Evolutionary conservation across 1,140 invertebrate species (phyloP).

Genomic region (Mylabris phalerata): DNA sequence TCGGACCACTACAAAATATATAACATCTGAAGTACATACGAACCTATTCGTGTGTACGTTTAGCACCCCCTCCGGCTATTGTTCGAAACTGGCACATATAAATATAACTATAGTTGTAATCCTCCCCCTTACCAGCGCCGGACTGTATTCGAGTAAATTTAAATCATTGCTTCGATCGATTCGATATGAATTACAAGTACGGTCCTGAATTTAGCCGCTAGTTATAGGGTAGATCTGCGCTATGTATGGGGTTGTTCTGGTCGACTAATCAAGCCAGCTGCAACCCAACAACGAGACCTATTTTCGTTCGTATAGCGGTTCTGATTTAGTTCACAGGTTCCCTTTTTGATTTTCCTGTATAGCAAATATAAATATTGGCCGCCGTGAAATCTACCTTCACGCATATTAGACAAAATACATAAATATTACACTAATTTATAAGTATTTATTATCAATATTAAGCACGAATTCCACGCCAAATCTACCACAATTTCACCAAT

Average conservation of each 20-base stretch:
- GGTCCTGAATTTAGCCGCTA: neutral
- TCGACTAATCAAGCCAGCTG: constrained; percentile 38
- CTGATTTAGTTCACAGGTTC: constrained; percentile 35
- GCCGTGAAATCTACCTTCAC: constrained; percentile 31
- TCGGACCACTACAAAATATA: constrained; percentile 29
- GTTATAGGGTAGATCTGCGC: neutral
- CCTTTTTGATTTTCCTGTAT: constrained; percentile 6
- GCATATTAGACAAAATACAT: constrained; percentile 7
- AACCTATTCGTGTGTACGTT: neutral
- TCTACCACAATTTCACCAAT: no score
- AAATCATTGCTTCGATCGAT: no score
- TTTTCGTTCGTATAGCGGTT: neutral
- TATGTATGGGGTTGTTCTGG: constrained; percentile 30
- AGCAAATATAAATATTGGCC: constrained; percentile 10
- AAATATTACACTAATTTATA: constrained; percentile 1
- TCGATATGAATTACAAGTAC: neutral
- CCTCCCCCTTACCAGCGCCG: neutral
- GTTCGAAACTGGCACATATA: constrained; percentile 7
- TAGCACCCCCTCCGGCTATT: constrained; percentile 3
- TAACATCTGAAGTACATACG: constrained; percentile 27
- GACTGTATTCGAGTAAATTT: neutral
- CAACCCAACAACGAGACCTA: neutral
- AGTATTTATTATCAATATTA: no score
- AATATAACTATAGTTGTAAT: constrained; percentile 7
- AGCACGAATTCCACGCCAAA: no score